A percentile compares a stretch with the other conserved stretches of the same genome.
These are phyloP conservation scores for Sebastes vulpes DNA, from an alignment of 2,797 vertebrate species.

Conservation along the genomic window DNA sequence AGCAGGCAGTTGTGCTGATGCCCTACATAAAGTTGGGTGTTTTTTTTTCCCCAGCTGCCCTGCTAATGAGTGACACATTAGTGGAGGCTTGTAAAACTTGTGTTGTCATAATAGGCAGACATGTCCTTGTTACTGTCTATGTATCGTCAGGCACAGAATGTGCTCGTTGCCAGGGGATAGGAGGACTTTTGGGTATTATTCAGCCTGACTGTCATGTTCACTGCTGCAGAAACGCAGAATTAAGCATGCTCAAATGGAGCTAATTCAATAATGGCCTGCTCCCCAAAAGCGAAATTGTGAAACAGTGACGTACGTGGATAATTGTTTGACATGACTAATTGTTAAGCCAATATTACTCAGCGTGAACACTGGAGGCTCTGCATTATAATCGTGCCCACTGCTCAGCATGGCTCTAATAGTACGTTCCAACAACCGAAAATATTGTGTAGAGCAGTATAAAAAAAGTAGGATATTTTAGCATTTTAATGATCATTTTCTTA, in stretches of 20 bases:
- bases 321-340: constrained; percentile 68
- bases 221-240: constrained; percentile 42
- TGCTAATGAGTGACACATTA: constrained; percentile 57
- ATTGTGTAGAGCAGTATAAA: background rate
- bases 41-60: background rate
- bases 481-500: constrained; percentile 16
- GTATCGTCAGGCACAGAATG: constrained; percentile 26
- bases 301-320: constrained; percentile 35
- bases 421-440: constrained; percentile 10
- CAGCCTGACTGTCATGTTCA: constrained; percentile 52
- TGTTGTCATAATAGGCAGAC: constrained; percentile 41
- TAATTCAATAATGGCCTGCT: constrained; percentile 57
- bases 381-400: constrained; percentile 16
- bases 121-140: constrained; percentile 41
- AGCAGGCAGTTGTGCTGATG: constrained; percentile 41
- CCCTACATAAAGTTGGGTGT: background rate
- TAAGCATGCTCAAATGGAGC: constrained; percentile 42
- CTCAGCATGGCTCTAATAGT: constrained; percentile 34
- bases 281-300: constrained; percentile 44
- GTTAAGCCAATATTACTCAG: constrained; percentile 46
- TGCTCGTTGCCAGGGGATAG: constrained; percentile 35
- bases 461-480: background rate
- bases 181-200: constrained; percentile 41
- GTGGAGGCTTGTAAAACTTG: constrained; percentile 48
- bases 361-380: constrained; percentile 37